Base-by-base conservation (phyloP, 2,888 invertebrate genomes). In the Barypeithes pellucidus region DNA sequence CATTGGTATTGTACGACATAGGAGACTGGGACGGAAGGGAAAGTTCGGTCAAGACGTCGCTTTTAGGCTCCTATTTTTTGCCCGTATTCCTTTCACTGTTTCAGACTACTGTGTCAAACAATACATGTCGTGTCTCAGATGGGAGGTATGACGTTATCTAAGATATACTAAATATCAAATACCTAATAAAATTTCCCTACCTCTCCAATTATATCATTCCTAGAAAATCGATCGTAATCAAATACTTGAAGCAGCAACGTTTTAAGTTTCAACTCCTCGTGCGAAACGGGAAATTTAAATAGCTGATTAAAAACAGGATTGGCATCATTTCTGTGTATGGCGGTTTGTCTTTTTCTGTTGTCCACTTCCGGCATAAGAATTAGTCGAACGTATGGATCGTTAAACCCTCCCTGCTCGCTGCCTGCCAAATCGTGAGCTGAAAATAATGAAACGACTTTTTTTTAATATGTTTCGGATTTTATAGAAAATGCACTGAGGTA, bases 251-350 rank as follows among this genome's bases (percentile, higher is more conserved):
- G 85, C 73, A 93, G 85, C 60, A 95, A 87, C 22, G 91, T 92
- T 85, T 94, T 95, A 72, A 94, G 94, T 65, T 91, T 90, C 52
- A 96, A 87, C 78, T 96, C 95, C 79, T 96, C 96, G 79, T 94
- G 93, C 12, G 95, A 94, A 8, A 96, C 94, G 0, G 96, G 96
- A 84, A 96, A 96, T 87, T 96, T 96, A 87, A 96, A 96, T 84
- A 94, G 94, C 84, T 96, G 95, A 87, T 96, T 94, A 85, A 95
- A 96, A 86, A 93, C 93, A 0, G 96, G 96, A 86, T 95, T 95
- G 8, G 93, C 90, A 80, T 95, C 94, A 83, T 94, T 94, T 72
- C 94, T 89, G 83, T 94, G 94, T 57, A 95, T 94, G 12, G 92
- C 91, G 0, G 96, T 95, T 85, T 96, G 95, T 3, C 96, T 90